A percentile compares a stretch with the other conserved stretches of the same genome.
Conservation (phyloP, 1,140 invertebrate species). For the Archivesica marissinica region DNA sequence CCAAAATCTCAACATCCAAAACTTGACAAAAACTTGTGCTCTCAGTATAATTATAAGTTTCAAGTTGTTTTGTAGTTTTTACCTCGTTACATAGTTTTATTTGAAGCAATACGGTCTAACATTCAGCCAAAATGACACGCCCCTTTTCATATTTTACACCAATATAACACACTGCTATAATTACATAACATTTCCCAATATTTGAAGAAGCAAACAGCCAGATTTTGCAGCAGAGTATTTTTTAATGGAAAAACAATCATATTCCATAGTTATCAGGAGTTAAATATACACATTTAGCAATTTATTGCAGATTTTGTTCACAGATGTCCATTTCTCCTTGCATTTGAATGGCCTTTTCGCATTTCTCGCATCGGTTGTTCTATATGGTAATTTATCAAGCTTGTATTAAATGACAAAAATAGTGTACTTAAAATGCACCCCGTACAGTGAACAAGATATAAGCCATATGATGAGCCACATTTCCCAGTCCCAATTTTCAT, state of each 20-base stretch:
- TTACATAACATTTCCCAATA: background rate
- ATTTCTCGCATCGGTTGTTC: slow-evolving; percentile 17
- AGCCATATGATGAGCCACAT: background rate
- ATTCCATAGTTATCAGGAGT: background rate
- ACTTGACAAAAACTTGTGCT: no score
- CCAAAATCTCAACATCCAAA: no score
- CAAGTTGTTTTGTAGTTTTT: background rate
- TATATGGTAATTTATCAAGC: slow-evolving; percentile 17
- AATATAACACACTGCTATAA: background rate
- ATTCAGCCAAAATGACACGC: background rate
- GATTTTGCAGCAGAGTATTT: background rate
- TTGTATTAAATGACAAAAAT: slow-evolving; percentile 31
- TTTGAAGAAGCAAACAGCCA: background rate
- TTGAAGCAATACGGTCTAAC: slow-evolving; percentile 16
- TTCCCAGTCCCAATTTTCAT: background rate
- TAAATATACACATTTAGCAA: background rate
- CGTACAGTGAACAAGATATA: background rate
- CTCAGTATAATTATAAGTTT: background rate
- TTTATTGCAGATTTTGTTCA: slow-evolving; percentile 18
- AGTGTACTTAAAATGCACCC: slow-evolving; percentile 22
- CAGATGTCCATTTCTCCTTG: background rate
- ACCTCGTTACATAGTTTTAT: slow-evolving; percentile 8
- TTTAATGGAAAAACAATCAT: background rate
- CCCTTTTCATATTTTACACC: slow-evolving; percentile 7
- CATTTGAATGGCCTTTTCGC: slow-evolving; percentile 6